Evolutionary conservation across 1,140 invertebrate species (phyloP), one percentile per base, ranked within the genome.

Genomic region (Drosophila navojoa): DNA sequence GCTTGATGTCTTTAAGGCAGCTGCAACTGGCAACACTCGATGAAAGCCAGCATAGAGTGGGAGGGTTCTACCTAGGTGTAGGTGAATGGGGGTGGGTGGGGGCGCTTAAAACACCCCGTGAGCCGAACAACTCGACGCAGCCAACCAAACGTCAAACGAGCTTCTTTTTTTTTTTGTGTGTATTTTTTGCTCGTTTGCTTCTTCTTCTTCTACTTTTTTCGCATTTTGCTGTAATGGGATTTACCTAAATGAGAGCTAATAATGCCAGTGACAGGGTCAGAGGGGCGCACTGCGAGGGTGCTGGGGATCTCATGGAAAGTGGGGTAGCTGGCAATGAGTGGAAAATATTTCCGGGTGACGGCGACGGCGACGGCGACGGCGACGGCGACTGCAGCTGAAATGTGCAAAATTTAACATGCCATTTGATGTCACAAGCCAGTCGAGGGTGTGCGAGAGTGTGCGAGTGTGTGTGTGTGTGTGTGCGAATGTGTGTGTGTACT

Each of bases 221-320:
- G 44, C 49, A 22, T 25, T 57, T 62, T 68, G 53, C 63, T 72
- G 72, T 89, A 87, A 87, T 87, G 84, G 84, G 84, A 87, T 87
- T 87, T 87, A 82, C 76, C 73, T 87, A 87, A 87, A 87, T 89
- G 84, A 82, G 82, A 89, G 84, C 84, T 89, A 87, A 87, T 87
- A 87, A 89, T 84, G 84, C 62, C 76, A 54, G 55, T 35, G 22
- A 19, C 49, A 32, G 45, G 16, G 60, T 42, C 32, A 61, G 42
- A 5, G 35, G 6, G 4, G 10, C 16, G 10, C 16, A 5, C 4
- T 0, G 13, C 16, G 45, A 1, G 45, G 4, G 15, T 22, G 19
- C 19, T 22, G 19, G 5, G n/a, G 7, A 6, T 27, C 0, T 4
- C 3, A 25, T 9, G 2, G 15, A 27, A 3, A 16, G 4, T 4